phyloP scores from a whole-genome alignment of 2,888 invertebrate species.

The Achlya flavicornis region DNA sequence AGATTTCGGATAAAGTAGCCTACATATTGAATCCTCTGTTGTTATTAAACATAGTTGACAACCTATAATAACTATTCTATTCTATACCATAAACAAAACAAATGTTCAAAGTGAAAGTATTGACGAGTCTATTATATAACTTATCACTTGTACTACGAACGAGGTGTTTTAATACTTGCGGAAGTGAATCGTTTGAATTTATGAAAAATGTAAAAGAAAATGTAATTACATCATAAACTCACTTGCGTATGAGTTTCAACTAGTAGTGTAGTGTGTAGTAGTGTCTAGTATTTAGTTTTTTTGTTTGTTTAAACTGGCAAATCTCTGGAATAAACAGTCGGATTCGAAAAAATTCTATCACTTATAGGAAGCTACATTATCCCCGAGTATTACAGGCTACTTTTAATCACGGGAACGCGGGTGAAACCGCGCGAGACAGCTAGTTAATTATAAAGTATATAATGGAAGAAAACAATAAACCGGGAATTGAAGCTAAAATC shows the following conservation, averaged over 20 bases:
- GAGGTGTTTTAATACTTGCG: slow-evolving; percentile 23
- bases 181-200: slow-evolving; percentile 16
- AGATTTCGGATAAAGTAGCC: neutral
- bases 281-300: too few relatives aligned
- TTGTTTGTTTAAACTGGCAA: too few relatives aligned
- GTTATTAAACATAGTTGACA: neutral
- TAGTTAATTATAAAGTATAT: too few relatives aligned
- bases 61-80: neutral
- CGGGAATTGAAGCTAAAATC: neutral
- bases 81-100: neutral
- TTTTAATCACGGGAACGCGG: too few relatives aligned
- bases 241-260: neutral
- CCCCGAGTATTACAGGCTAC: too few relatives aligned
- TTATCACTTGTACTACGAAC: slow-evolving; percentile 13
- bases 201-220: neutral
- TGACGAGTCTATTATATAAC: slow-evolving; percentile 3
- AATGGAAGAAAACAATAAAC: neutral
- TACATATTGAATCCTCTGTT: neutral
- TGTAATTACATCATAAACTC: neutral
- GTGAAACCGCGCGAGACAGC: too few relatives aligned
- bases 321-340: too few relatives aligned
- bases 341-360: too few relatives aligned
- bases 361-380: too few relatives aligned
- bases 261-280: too few relatives aligned
- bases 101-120: neutral